Evolutionary conservation across 2,888 invertebrate species (phyloP).

Genomic region (Eupithecia insigniata): DNA sequence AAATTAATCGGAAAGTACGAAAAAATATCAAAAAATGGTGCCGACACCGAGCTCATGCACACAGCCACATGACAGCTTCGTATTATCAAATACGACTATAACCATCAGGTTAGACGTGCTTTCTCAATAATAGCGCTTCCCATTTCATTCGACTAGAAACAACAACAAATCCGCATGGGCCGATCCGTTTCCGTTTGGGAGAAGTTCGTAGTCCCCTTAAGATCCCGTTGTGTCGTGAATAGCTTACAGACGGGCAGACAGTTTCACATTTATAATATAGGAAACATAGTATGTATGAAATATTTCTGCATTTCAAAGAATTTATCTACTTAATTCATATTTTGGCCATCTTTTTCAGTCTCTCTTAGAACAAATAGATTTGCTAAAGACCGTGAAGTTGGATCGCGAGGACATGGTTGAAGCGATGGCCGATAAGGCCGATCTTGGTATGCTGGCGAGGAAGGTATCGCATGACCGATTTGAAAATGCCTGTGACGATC

Average conservation of each 20-base stretch:
- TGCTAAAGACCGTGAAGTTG: conserved; percentile 87
- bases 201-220: no score
- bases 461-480: conserved; percentile 90
- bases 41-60: no score
- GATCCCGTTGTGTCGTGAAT: neutral
- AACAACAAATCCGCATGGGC: no score
- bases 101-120: no score
- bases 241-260: neutral
- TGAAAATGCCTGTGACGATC: conserved; percentile 87
- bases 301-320: neutral
- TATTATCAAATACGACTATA: no score
- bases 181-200: no score
- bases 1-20: no score
- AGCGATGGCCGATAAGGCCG: conserved; percentile 90
- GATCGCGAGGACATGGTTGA: conserved; percentile 89
- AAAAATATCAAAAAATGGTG: no score
- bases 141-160: no score
- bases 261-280: neutral
- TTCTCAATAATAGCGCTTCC: no score
- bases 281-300: no score
- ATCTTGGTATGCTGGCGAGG: conserved; percentile 86
- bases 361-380: conserved; percentile 86
- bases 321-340: neutral
- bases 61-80: no score
- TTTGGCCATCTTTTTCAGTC: conserved; percentile 64